phyloP scores from a whole-genome alignment of 2,888 invertebrate genomes.

The Limenitis camilla region DNA sequence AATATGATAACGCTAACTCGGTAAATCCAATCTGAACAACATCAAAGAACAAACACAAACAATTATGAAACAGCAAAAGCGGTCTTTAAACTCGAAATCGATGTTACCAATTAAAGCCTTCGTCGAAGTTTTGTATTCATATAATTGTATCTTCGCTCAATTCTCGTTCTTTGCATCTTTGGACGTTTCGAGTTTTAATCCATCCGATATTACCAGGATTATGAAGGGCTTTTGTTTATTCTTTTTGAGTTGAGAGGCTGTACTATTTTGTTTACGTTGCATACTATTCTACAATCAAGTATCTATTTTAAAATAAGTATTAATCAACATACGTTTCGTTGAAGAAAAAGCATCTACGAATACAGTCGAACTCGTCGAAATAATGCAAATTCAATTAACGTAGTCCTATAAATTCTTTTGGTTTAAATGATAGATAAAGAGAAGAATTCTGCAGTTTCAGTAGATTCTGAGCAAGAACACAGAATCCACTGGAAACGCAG shows the following conservation, averaged over 20 bases:
- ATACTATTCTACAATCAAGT: too few species aligned
- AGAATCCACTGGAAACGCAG: too few species aligned
- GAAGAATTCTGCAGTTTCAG: too few species aligned
- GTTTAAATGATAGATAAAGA: too few species aligned
- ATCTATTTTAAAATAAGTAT: too few species aligned
- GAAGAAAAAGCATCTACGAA: too few species aligned
- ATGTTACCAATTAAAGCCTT: slow-evolving; percentile 25
- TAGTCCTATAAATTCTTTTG: too few species aligned
- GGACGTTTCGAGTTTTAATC: slow-evolving; percentile 38
- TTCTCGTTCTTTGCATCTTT: slow-evolving; percentile 31
- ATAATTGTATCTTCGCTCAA: slow-evolving; percentile 26
- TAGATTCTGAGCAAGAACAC: too few species aligned
- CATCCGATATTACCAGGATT: slow-evolving; percentile 38
- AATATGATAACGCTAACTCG: not conserved
- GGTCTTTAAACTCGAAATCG: slow-evolving; percentile 1
- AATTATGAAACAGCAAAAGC: slow-evolving; percentile 9
- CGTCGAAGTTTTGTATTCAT: slow-evolving; percentile 21
- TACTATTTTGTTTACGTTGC: too few species aligned
- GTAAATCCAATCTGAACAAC: slow-evolving; percentile 1
- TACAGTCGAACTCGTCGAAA: too few species aligned
- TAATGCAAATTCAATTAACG: too few species aligned
- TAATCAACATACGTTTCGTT: too few species aligned
- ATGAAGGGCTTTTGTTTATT: slow-evolving; percentile 32
- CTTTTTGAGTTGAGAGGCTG: slow-evolving; percentile 23
- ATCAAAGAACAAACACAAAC: not conserved